A percentile compares a stretch with the other conserved stretches of the same genome.
Evolutionary conservation across 2,113 vertebrate genomes (phyloP).

Genomic region (Lampris megalopsis): DNA sequence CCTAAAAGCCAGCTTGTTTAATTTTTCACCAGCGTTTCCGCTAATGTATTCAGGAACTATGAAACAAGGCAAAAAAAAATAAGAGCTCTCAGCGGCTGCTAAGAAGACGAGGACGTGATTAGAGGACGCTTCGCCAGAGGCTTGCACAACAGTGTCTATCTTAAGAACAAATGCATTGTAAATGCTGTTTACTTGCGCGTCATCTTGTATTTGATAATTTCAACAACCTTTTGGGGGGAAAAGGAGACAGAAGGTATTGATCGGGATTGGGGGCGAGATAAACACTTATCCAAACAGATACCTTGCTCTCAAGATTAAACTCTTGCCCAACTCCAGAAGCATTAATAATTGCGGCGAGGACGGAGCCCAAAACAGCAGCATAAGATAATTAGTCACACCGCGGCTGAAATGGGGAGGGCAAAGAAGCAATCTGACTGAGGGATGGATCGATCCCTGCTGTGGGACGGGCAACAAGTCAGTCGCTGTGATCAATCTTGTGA

Average conservation of each 20-base stretch:
- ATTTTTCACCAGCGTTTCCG: slow-evolving; percentile 74
- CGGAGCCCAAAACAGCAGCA: slow-evolving; percentile 70
- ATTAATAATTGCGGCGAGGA: slow-evolving; percentile 75
- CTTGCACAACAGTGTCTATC: slow-evolving; percentile 55
- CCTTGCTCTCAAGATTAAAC: slow-evolving; percentile 68
- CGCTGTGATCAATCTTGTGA: slow-evolving; percentile 80
- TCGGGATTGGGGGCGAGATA: slow-evolving; percentile 45
- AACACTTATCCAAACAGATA: slow-evolving; percentile 71
- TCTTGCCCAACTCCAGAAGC: slow-evolving; percentile 51
- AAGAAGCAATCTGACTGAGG: slow-evolving; percentile 81
- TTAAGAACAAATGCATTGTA: slow-evolving; percentile 8
- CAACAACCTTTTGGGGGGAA: slow-evolving; percentile 46
- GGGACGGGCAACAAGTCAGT: slow-evolving; percentile 72
- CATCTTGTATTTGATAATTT: slow-evolving; percentile 57
- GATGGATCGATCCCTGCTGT: slow-evolving; percentile 77
- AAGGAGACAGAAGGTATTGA: slow-evolving; percentile 66
- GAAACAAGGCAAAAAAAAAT: slow-evolving; percentile 71
- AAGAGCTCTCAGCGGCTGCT: slow-evolving; percentile 59
- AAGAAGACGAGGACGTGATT: slow-evolving; percentile 48
- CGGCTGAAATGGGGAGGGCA: slow-evolving; percentile 65
- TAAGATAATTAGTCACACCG: slow-evolving; percentile 81
- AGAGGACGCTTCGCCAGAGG: slow-evolving; percentile 41
- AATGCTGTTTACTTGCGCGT: slow-evolving; percentile 47
- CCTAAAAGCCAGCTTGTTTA: slow-evolving; percentile 73
- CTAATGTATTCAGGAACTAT: slow-evolving; percentile 70